A percentile compares a stretch with the other conserved stretches of the same genome.
phyloP scores from a whole-genome alignment of 2,888 invertebrate genomes.

The Melanostoma scalare region DNA sequence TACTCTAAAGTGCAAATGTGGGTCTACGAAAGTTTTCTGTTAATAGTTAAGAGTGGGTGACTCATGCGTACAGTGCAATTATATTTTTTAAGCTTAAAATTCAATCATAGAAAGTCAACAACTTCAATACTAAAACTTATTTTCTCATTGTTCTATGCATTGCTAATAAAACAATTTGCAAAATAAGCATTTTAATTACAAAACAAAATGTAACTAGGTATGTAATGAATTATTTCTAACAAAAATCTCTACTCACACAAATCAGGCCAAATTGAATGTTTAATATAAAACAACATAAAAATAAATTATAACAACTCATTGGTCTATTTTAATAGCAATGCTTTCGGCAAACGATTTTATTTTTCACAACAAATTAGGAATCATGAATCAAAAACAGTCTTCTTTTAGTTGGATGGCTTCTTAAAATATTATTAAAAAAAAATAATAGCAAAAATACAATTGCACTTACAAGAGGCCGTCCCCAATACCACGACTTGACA shows the following conservation, averaged over 20 bases:
- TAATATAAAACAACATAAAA: conserved; percentile 33
- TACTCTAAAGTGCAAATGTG: conserved; percentile 68
- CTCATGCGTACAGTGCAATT: conserved; percentile 83
- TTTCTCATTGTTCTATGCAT: conserved; percentile 65
- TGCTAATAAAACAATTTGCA: conserved; percentile 72
- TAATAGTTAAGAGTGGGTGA: conserved; percentile 79
- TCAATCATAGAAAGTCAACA: conserved; percentile 58
- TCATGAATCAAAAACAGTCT: conserved; percentile 55
- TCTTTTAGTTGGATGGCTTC: conserved; percentile 57
- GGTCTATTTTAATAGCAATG: conserved; percentile 69
- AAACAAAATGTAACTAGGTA: conserved; percentile 45
- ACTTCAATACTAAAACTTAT: conserved; percentile 58
- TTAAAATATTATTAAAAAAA: conserved; percentile 63
- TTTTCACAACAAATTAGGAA: conserved; percentile 76
- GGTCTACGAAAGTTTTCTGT: conserved; percentile 55
- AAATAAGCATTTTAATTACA: conserved; percentile 62
- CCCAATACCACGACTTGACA: conserved; percentile 98
- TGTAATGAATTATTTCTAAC: conserved; percentile 43
- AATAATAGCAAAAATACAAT: conserved; percentile 79
- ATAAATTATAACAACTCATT: conserved; percentile 58
- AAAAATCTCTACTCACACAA: conserved; percentile 66
- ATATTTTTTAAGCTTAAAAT: conserved; percentile 81
- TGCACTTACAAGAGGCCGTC: conserved; percentile 97
- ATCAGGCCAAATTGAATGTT: conserved; percentile 65
- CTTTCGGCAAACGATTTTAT: conserved; percentile 72